Base-by-base conservation (phyloP, 2,797 vertebrate genomes). In the Crax fasciolata region DNA sequence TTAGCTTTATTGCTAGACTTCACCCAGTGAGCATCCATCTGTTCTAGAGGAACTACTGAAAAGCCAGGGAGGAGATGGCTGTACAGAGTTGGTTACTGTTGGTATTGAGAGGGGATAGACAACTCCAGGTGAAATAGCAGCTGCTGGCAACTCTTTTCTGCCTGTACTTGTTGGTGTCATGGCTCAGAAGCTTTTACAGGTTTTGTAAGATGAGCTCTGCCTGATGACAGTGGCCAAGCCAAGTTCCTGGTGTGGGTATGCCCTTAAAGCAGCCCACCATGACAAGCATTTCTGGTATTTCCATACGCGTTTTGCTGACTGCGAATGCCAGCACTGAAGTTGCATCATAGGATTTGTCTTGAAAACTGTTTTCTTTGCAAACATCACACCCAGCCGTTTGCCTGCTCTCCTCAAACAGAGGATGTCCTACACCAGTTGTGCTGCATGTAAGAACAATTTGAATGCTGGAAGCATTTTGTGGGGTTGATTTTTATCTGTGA, bases 111-210 rank as follows among this genome's bases (percentile, higher is more conserved):
- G 10, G 23, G 49, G 4, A 9, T 21, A 9, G 17, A 28, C 49
- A 35, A 72, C 75, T 87, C 12, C 25, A 76, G 67, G 28, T 80
- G 61, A 59, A 92, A 94, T 51, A 84, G 21, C 30, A 38, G 39
- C 67, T 61, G 28, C 10, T 80, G 28, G 43, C 11, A n/a, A 13
- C 27, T 35, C 35, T 35, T 80, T 49, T 44, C 11, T 39, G 46
- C 17, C 39, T 6, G 0, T 32, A 4, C 25, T 8, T 43, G 51
- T 46, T 54, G 25, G 21, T 4, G 11, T 49, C 4, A 8, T 52
- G 35, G 17, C 59, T 61, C n/a, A 23, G n/a, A 57, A 28, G 49
- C n/a, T 71, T 75, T 58, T 76, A 32, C 51, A 41, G 51, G 62
- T 38, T 70, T 41, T 20, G 7, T 59, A 27, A 51, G 48, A 59